Conservation (phyloP, 2,888 invertebrate species). For the Taenaris catops region DNA sequence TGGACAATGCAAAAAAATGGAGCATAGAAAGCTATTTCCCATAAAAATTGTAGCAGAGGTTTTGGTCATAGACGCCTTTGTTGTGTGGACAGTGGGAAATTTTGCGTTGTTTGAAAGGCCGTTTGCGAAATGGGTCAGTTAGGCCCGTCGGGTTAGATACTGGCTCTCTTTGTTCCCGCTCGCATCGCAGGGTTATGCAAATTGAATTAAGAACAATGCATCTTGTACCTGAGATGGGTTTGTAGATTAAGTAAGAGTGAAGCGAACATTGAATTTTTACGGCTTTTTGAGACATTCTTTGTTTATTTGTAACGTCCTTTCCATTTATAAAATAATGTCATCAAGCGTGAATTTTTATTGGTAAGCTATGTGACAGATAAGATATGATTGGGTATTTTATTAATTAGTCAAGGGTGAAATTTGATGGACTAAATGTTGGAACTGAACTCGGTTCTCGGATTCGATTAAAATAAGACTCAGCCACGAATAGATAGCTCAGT, state of each 20-base stretch:
- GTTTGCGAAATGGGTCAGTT: conserved; percentile 66
- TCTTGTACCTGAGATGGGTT: conserved; percentile 38
- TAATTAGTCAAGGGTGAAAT: too few relatives aligned
- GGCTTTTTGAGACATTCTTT: conserved; percentile 10
- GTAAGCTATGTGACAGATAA: too few relatives aligned
- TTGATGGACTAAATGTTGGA: too few relatives aligned
- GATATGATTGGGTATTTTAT: too few relatives aligned
- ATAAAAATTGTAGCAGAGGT: conserved; percentile 70
- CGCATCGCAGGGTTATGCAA: conserved; percentile 67
- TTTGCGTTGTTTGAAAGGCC: conserved; percentile 52
- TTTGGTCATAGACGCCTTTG: conserved; percentile 60
- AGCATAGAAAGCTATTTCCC: conserved; percentile 70
- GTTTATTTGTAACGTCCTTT: conserved; percentile 4
- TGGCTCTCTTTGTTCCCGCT: conserved; percentile 41
- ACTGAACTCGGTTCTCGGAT: too few relatives aligned
- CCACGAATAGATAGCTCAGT: too few relatives aligned
- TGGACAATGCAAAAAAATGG: conserved; percentile 78
- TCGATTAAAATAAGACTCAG: too few relatives aligned
- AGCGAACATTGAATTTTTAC: conserved; percentile 19
- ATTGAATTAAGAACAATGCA: conserved; percentile 49
- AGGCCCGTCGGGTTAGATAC: conserved; percentile 46
- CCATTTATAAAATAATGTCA: neutral
- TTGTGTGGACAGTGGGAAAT: conserved; percentile 71
- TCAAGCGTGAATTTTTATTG: neutral
- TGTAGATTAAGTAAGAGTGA: conserved; percentile 28